phyloP scores from a whole-genome alignment of 1,140 invertebrate genomes.

The Trachymyrmex septentrionalis region DNA sequence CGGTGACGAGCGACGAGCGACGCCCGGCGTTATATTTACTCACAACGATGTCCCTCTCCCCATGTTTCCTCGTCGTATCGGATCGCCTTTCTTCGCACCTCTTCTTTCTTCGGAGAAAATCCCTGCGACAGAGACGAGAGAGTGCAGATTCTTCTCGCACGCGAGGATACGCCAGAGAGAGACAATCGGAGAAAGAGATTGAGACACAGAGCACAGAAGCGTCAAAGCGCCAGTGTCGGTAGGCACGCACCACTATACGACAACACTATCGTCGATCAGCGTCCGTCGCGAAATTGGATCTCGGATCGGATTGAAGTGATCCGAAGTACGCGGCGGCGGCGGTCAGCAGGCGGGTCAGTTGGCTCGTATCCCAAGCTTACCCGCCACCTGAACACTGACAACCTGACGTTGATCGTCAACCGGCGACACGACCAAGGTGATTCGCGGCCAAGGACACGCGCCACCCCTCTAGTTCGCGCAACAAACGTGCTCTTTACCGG shows the following conservation, averaged over 20 bases:
- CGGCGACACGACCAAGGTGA: background rate
- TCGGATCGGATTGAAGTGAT: too few species aligned
- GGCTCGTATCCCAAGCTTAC: background rate
- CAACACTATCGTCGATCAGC: conserved; percentile 46
- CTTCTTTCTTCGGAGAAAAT: conserved; percentile 53
- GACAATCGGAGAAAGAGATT: background rate
- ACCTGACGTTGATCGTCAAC: conserved; percentile 4
- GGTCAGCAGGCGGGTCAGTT: too few species aligned
- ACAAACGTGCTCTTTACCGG: background rate
- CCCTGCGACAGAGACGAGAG: conserved; percentile 42
- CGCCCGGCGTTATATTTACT: conserved; percentile 76
- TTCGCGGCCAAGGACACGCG: conserved; percentile 19
- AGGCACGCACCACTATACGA: conserved; percentile 62
- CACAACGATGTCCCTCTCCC: conserved; percentile 79
- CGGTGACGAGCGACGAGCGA: conserved; percentile 26
- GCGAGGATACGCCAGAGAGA: background rate
- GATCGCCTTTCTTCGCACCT: conserved; percentile 62
- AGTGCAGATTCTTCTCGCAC: conserved; percentile 65
- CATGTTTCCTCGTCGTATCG: conserved; percentile 75
- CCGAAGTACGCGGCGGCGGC: too few species aligned
- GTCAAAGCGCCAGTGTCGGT: conserved; percentile 47
- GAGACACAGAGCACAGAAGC: conserved; percentile 55
- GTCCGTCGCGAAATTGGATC: conserved; percentile 12
- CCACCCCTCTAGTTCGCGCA: background rate
- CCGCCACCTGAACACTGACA: conserved; percentile 5